Conservation (phyloP, 2,888 invertebrate genomes). For the Biston stratarius region DNA sequence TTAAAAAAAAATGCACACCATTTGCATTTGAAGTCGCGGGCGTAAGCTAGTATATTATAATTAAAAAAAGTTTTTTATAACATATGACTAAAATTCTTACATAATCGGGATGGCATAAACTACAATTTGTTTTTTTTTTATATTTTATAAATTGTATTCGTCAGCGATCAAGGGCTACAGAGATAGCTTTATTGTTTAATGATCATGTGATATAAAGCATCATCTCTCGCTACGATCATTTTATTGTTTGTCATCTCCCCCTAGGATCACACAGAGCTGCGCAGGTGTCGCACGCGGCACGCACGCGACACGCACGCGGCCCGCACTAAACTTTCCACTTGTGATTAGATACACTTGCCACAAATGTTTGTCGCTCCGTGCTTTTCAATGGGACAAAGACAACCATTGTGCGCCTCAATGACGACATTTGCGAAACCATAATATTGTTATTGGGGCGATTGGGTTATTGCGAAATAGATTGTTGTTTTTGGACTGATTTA, state of each 20-base stretch:
- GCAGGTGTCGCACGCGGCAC: conserved; percentile 45
- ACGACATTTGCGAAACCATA: conserved; percentile 62
- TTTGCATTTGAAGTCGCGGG: too few species aligned
- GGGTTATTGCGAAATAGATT: conserved; percentile 27
- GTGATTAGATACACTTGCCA: conserved; percentile 79
- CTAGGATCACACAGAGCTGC: conserved; percentile 60
- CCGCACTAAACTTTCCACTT: conserved; percentile 56
- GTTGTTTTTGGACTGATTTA: conserved; percentile 31
- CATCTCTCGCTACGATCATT: conserved; percentile 18
- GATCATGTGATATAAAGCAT: conserved; percentile 19
- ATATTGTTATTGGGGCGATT: conserved; percentile 62
- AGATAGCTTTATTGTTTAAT: conserved; percentile 21
- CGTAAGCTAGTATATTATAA: too few species aligned
- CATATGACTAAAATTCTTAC: too few species aligned
- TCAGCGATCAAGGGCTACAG: conserved; percentile 36
- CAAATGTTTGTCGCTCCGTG: conserved; percentile 67
- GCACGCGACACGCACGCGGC: conserved; percentile 57
- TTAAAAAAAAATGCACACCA: too few species aligned
- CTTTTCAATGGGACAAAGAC: conserved; percentile 67
- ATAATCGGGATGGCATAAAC: too few species aligned
- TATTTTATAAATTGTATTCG: too few species aligned
- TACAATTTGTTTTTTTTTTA: too few species aligned
- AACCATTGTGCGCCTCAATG: conserved; percentile 61
- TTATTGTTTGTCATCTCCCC: conserved; percentile 15
- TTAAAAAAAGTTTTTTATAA: too few species aligned